phyloP scores from a whole-genome alignment of 2,797 vertebrate species.

The Tapirus indicus region DNA sequence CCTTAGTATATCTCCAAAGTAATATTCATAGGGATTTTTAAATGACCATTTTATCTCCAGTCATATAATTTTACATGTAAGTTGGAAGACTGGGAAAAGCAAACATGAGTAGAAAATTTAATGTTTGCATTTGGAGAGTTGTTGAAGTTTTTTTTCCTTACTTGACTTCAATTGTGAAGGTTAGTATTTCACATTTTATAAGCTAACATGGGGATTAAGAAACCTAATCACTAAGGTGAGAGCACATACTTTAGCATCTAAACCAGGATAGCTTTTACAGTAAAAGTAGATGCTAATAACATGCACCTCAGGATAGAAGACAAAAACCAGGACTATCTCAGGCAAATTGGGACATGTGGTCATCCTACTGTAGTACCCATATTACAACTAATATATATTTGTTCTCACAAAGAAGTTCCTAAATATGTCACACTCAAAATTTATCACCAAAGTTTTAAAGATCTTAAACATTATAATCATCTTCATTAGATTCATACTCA shows the following conservation, averaged over 20 bases:
- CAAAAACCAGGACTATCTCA: background rate
- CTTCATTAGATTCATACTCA: background rate
- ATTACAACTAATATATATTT: background rate
- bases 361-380: background rate
- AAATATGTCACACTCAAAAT: background rate
- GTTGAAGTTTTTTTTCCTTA: background rate
- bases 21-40: background rate
- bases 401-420: background rate
- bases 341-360: background rate
- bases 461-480: background rate
- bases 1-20: background rate
- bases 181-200: background rate
- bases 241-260: background rate
- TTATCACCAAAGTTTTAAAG: background rate
- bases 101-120: background rate
- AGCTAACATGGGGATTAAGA: background rate
- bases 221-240: background rate
- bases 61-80: slow-evolving; percentile 4
- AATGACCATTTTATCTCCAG: background rate
- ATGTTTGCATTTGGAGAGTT: background rate
- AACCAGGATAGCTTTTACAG: background rate
- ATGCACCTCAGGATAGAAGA: background rate
- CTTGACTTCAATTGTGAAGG: background rate
- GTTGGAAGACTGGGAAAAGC: background rate
- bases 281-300: background rate